A percentile compares a stretch with the other conserved stretches of the same genome.
Evolutionary conservation across 2,888 invertebrate genomes (phyloP).

Genomic region (Phaonia tiefii): DNA sequence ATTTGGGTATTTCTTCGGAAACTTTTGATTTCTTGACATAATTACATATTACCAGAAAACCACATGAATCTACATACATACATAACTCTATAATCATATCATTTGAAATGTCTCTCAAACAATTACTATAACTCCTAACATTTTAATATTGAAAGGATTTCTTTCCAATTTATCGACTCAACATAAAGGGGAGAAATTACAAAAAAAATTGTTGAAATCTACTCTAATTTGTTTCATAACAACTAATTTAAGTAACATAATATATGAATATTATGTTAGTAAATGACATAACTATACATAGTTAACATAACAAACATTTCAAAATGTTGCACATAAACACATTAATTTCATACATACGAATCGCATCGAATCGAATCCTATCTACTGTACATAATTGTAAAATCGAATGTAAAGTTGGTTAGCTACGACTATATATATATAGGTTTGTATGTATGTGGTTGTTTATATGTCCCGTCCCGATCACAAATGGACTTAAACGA

Average conservation of each 20-base stretch:
- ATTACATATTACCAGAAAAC: too few relatives aligned
- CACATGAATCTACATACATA: too few relatives aligned
- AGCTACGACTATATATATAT: too few relatives aligned
- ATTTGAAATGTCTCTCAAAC: too few relatives aligned
- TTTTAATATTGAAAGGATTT: too few relatives aligned
- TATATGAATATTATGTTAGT: constrained; percentile 65
- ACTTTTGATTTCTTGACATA: too few relatives aligned
- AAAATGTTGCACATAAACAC: constrained; percentile 65
- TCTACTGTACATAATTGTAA: constrained; percentile 45
- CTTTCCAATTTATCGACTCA: neutral
- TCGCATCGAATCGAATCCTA: neutral
- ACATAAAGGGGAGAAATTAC: neutral
- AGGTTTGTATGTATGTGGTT: too few relatives aligned
- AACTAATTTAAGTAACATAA: constrained; percentile 64
- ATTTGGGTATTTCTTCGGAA: too few relatives aligned
- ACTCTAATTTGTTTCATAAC: constrained; percentile 63
- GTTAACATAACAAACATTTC: constrained; percentile 67
- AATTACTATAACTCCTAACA: too few relatives aligned
- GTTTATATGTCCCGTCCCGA: neutral
- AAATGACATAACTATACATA: constrained; percentile 65
- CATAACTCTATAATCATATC: too few relatives aligned
- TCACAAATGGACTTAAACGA: constrained; percentile 4
- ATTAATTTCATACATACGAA: constrained; percentile 55
- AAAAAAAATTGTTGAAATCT: constrained; percentile 36
- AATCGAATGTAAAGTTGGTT: too few relatives aligned